phyloP scores from a whole-genome alignment of 2,113 vertebrate genomes.

The Syngnathus scovelli region DNA sequence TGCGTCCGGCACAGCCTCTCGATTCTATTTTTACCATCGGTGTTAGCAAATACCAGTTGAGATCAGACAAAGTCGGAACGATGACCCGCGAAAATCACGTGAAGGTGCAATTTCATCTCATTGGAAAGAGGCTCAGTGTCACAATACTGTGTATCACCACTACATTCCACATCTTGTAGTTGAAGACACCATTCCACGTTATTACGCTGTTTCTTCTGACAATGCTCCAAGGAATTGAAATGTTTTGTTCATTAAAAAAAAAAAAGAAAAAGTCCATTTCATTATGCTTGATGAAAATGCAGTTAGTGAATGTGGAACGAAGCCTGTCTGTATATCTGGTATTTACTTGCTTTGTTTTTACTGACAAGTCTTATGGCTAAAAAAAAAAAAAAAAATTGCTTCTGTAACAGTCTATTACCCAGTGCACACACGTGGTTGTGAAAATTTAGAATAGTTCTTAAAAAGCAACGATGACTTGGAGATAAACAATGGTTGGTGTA shows the following conservation, averaged over 20 bases:
- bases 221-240: conserved; percentile 63
- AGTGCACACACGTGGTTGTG: conserved; percentile 96
- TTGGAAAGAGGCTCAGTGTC: conserved; percentile 70
- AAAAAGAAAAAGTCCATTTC: conserved; percentile 78
- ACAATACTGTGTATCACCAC: conserved; percentile 70
- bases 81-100: conserved; percentile 36
- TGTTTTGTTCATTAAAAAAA: conserved; percentile 54
- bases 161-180: conserved; percentile 70
- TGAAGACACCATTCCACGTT: conserved; percentile 68
- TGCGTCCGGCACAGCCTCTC: conserved; percentile 59
- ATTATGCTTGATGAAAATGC: conserved; percentile 91
- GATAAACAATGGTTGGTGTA: conserved; percentile 89
- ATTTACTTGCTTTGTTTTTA: conserved; percentile 93
- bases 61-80: conserved; percentile 22
- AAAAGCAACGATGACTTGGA: conserved; percentile 80
- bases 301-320: conserved; percentile 94
- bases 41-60: conserved; percentile 38
- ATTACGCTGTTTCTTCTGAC: conserved; percentile 65
- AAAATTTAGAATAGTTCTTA: conserved; percentile 92
- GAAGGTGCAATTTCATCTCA: conserved; percentile 34
- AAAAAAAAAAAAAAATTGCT: conserved; percentile 72
- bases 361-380: conserved; percentile 97
- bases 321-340: conserved; percentile 98
- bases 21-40: conserved; percentile 17
- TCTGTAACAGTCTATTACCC: conserved; percentile 96